These are phyloP conservation scores for Eurystomus gularis DNA, from an alignment of 2,113 vertebrate genomes.

Conservation along the genomic window DNA sequence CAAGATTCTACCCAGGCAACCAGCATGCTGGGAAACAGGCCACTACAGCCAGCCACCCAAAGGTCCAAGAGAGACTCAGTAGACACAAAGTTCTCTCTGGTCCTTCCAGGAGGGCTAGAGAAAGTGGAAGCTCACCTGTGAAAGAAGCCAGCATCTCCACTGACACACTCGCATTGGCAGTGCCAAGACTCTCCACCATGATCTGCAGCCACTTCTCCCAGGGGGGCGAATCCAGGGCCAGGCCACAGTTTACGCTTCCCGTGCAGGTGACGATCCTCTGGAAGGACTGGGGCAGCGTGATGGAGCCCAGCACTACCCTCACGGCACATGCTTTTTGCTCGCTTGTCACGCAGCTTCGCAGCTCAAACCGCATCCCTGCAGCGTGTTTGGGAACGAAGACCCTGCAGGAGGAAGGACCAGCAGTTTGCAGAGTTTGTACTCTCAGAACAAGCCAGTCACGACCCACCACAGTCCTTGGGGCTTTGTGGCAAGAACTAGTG, in stretches of 20 bases:
- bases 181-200: slow-evolving; percentile 74
- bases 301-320: slow-evolving; percentile 80
- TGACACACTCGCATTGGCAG: slow-evolving; percentile 53
- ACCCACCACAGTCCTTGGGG: neutral
- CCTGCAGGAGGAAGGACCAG: slow-evolving; percentile 58
- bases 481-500: neutral
- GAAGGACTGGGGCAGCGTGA: slow-evolving; percentile 72
- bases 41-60: neutral
- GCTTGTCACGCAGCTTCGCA: slow-evolving; percentile 72
- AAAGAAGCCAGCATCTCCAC: slow-evolving; percentile 78
- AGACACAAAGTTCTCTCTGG: neutral
- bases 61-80: neutral
- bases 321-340: slow-evolving; percentile 68
- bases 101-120: neutral
- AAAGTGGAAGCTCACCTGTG: slow-evolving; percentile 77
- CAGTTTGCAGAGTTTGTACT: neutral
- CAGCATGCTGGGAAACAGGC: neutral
- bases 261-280: slow-evolving; percentile 79
- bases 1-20: neutral
- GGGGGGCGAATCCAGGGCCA: slow-evolving; percentile 78
- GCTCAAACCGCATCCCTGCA: slow-evolving; percentile 75
- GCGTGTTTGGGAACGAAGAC: slow-evolving; percentile 87
- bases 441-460: neutral
- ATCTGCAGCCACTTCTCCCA: slow-evolving; percentile 91
- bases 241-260: slow-evolving; percentile 65